Evolutionary conservation across 2,113 vertebrate species (phyloP), one percentile per base, ranked within the genome.

Genomic region (Macquaria ambigua): DNA sequence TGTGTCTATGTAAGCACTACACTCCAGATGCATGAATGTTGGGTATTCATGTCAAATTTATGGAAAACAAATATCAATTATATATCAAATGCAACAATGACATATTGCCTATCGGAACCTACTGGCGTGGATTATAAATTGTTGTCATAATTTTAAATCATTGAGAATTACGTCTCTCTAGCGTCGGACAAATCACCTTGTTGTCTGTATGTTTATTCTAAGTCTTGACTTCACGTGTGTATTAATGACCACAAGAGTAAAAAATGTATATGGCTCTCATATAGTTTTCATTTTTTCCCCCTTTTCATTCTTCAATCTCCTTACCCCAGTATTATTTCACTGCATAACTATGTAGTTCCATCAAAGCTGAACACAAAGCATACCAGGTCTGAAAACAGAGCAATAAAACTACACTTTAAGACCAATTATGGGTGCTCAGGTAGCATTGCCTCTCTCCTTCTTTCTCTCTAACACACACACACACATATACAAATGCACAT

Each of bases 381-480:
- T 61, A 81, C 58, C 72, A 69, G 71, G 84, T 86, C 85, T 82
- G 63, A 89, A 83, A 90, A 89, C 28, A 23, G 55, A 77, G 85
- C 88, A 89, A 87, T 94, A 93, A 92, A 95, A 81, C 82, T 68
- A 79, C 64, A 77, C 67, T 93, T 94, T 92, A 85, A 86, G 90
- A 90, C 94, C 93, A 94, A 93, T 94, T 96, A 93, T 90, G 90
- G 92, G 89, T 90, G 85, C 76, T 91, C 94, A 95, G 90, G 89
- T 93, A 87, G 86, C 64, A 31, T 50, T 41, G 73, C 81, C 62
- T 75, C 77, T 37, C 80, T 81, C 55, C 3, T 12, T 69, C 67
- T 72, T 59, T 81, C 68, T 62, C 56, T 58, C 48, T 48, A 39
- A 82, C 72, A 81, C 58, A 84, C 78, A 80, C 70, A 61, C 56